Percentiles rank a stretch among this genome's conserved stretches.
These are phyloP conservation scores for Patella caerulea DNA, from an alignment of 2,888 invertebrate genomes.

Conservation along the genomic window DNA sequence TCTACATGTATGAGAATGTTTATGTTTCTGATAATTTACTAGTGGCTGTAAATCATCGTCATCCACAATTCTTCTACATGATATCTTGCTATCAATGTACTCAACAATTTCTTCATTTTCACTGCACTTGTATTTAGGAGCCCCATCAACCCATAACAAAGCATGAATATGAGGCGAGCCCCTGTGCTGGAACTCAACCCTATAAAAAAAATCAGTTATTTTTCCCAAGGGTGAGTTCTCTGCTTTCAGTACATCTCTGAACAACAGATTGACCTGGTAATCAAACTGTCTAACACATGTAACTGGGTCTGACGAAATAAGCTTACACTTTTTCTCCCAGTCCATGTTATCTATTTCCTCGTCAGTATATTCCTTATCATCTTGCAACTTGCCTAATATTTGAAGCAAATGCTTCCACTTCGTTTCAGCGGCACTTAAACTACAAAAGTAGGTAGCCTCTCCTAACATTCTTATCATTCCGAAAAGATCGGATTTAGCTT, in stretches of 20 bases:
- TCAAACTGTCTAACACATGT: constrained; percentile 49
- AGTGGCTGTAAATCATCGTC: constrained; percentile 24
- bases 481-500: constrained; percentile 27
- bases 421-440: constrained; percentile 37
- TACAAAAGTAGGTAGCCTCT: constrained; percentile 36
- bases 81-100: constrained; percentile 30
- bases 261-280: constrained; percentile 37
- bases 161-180: constrained; percentile 48
- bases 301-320: constrained; percentile 45
- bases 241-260: constrained; percentile 25
- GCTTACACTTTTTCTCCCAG: constrained; percentile 38
- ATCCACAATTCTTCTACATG: constrained; percentile 30
- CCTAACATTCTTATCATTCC: constrained; percentile 43
- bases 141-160: constrained; percentile 40
- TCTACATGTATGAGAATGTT: constrained; percentile 31
- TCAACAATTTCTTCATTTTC: constrained; percentile 29
- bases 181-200: constrained; percentile 51
- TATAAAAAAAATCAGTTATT: constrained; percentile 39
- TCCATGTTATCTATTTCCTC: constrained; percentile 23
- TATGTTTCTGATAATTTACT: constrained; percentile 28
- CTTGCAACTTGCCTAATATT: constrained; percentile 22
- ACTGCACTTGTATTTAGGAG: constrained; percentile 33
- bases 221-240: constrained; percentile 37
- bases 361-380: constrained; percentile 26
- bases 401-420: constrained; percentile 19